Evolutionary conservation across 2,113 vertebrate species (phyloP).

Genomic region (Heterochromis multidens): DNA sequence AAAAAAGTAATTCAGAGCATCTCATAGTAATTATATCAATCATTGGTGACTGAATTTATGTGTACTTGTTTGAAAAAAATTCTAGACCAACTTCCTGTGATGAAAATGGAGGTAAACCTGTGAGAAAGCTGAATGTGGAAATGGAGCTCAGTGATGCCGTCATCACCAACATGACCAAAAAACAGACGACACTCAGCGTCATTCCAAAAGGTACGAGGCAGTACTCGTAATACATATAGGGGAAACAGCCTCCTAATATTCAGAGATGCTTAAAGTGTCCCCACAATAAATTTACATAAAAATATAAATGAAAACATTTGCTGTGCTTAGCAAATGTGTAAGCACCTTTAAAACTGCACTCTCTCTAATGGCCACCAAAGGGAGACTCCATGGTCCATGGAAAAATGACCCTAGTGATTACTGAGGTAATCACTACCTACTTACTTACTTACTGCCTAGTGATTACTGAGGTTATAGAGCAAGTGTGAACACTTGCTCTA

Average conservation of each 20-base stretch:
- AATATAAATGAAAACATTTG: background rate
- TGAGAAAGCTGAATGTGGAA: background rate
- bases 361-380: background rate
- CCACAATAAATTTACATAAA: background rate
- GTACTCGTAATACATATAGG: background rate
- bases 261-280: background rate
- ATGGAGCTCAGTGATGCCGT: background rate
- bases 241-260: background rate
- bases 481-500: background rate
- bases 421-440: too few relatives aligned
- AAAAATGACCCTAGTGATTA: background rate
- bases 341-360: background rate
- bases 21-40: background rate
- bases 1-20: background rate
- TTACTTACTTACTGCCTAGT: too few relatives aligned
- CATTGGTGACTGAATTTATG: background rate
- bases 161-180: background rate
- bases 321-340: background rate
- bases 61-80: background rate
- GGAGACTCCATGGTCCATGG: background rate
- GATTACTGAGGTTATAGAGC: too few relatives aligned
- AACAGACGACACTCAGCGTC: background rate
- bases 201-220: background rate
- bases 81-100: background rate
- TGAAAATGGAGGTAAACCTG: background rate